Conservation (phyloP, 2,888 invertebrate genomes). For the Hermaeophaga mercurialis region DNA sequence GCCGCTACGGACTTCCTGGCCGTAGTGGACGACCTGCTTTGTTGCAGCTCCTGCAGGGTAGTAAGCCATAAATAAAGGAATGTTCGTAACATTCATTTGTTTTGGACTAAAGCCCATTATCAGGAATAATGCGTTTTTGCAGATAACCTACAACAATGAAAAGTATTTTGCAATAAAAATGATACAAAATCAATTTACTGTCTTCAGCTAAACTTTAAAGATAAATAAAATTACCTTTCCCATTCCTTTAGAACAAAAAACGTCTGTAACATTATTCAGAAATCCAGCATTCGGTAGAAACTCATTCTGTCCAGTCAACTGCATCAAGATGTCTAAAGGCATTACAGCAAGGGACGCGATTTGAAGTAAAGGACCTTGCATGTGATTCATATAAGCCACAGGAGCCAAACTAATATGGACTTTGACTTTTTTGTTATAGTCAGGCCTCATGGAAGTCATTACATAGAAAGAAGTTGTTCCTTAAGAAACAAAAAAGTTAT, state of each 20-base stretch:
- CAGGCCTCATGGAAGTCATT: slow-evolving; percentile 68
- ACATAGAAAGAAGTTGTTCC: slow-evolving; percentile 69
- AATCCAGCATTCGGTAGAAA: slow-evolving; percentile 67
- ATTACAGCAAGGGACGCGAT: slow-evolving; percentile 41
- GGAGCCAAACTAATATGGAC: slow-evolving; percentile 73
- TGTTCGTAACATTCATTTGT: slow-evolving; percentile 49
- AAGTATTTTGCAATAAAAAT: background rate
- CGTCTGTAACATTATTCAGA: slow-evolving; percentile 43
- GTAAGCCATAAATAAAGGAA: slow-evolving; percentile 41
- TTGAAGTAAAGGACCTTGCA: slow-evolving; percentile 52
- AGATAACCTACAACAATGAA: slow-evolving; percentile 35
- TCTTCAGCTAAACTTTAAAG: background rate
- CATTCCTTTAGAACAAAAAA: slow-evolving; percentile 17
- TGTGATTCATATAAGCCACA: slow-evolving; percentile 67
- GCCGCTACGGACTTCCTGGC: slow-evolving; percentile 64
- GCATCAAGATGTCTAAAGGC: slow-evolving; percentile 33
- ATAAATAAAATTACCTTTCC: slow-evolving; percentile 9
- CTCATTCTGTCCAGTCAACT: slow-evolving; percentile 59
- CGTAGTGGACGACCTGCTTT: slow-evolving; percentile 74
- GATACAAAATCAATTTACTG: background rate
- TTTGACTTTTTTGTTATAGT: slow-evolving; percentile 69
- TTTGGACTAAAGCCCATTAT: slow-evolving; percentile 50
- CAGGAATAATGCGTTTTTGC: slow-evolving; percentile 49
- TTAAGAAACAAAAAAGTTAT: background rate
- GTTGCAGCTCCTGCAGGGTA: slow-evolving; percentile 59